A percentile compares a stretch with the other conserved stretches of the same genome.
Evolutionary conservation across 2,888 invertebrate species (phyloP).

Genomic region (Caenorhabditis afra): DNA sequence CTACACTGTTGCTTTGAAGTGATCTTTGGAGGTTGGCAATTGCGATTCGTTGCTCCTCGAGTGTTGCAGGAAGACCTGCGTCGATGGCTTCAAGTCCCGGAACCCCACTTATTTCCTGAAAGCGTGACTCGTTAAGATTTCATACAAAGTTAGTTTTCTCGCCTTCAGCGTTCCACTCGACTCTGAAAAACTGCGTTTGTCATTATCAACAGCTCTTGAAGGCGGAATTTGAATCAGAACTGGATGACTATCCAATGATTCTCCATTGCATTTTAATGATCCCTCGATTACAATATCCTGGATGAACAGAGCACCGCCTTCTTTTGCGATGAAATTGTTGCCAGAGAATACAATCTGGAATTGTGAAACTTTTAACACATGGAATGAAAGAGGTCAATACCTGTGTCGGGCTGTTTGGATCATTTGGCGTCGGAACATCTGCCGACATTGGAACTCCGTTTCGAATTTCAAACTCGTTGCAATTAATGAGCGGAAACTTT

Average conservation of each 20-base stretch:
- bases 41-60: slow-evolving; percentile 45
- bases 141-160: not conserved
- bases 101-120: slow-evolving; percentile 51
- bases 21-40: slow-evolving; percentile 47
- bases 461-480: slow-evolving; percentile 69
- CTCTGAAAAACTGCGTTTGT: slow-evolving; percentile 54
- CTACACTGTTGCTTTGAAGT: slow-evolving; percentile 49
- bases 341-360: slow-evolving; percentile 68
- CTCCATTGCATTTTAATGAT: slow-evolving; percentile 61
- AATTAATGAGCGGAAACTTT: slow-evolving; percentile 68
- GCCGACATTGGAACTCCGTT: slow-evolving; percentile 72
- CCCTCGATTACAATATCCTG: slow-evolving; percentile 74
- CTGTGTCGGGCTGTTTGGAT: slow-evolving; percentile 65
- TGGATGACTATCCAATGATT: slow-evolving; percentile 61
- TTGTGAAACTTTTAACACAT: not conserved
- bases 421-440: slow-evolving; percentile 67
- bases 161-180: slow-evolving; percentile 61
- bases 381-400: too few relatives aligned
- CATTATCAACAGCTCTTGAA: slow-evolving; percentile 45
- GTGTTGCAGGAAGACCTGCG: slow-evolving; percentile 37
- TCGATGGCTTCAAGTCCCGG: slow-evolving; percentile 67
- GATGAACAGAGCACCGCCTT: slow-evolving; percentile 72
- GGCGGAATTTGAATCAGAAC: slow-evolving; percentile 56
- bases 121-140: not conserved
- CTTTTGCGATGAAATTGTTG: slow-evolving; percentile 70